Evolutionary conservation across 2,113 vertebrate genomes (phyloP).

Genomic region (Mastomys coucha): DNA sequence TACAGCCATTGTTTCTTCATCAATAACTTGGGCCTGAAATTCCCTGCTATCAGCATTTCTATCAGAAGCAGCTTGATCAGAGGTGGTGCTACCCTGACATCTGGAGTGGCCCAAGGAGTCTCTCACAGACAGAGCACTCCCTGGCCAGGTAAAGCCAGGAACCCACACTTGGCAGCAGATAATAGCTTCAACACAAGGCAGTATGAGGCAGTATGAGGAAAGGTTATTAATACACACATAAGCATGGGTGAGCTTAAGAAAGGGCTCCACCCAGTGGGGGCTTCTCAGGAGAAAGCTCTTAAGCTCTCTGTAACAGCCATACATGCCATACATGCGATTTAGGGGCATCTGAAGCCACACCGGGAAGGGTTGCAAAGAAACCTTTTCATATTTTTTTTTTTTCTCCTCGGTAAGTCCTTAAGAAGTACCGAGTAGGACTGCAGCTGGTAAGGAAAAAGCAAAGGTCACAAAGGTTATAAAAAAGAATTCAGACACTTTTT

Average conservation of each 20-base stretch:
- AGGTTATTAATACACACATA: neutral
- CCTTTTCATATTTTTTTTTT: neutral
- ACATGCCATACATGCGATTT: too few species aligned
- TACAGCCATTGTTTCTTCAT: neutral
- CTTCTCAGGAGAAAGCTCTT: neutral
- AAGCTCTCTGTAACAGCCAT: neutral
- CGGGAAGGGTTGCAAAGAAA: neutral
- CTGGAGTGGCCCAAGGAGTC: neutral
- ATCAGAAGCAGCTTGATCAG: neutral
- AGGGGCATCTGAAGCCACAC: neutral
- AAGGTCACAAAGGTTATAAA: neutral
- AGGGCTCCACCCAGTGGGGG: neutral
- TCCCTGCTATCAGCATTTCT: neutral
- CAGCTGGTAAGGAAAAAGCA: neutral
- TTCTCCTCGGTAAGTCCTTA: neutral
- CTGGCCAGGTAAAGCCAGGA: neutral
- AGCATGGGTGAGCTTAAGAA: neutral
- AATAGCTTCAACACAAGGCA: neutral
- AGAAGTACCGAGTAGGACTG: neutral
- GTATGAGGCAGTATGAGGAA: too few species aligned
- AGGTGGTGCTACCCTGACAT: neutral
- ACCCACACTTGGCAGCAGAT: neutral
- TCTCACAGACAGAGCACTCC: neutral
- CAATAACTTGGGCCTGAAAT: neutral
- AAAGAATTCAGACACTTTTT: neutral